Evolutionary conservation across 2,797 vertebrate species (phyloP).

Genomic region (Oceanodroma leucorhoa): DNA sequence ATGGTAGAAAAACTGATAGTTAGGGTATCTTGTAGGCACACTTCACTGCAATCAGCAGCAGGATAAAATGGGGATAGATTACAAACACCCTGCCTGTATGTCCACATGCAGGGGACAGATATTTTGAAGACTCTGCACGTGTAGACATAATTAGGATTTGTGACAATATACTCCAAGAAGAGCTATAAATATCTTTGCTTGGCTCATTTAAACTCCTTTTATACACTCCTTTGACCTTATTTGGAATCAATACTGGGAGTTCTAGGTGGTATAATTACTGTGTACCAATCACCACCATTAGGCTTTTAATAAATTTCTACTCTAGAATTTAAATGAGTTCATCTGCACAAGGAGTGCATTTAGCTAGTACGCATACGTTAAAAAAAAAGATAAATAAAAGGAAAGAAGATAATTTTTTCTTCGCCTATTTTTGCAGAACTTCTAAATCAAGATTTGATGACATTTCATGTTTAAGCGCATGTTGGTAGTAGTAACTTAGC

Average conservation of each 20-base stretch:
- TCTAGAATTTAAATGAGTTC: not conserved
- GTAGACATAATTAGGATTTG: not conserved
- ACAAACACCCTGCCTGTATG: not conserved
- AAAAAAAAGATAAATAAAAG: not conserved
- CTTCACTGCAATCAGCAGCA: not conserved
- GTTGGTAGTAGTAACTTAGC: not conserved
- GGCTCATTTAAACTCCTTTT: not conserved
- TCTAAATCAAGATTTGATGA: not conserved
- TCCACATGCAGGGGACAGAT: not conserved
- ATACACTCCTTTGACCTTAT: not conserved
- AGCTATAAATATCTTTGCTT: not conserved
- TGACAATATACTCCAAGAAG: not conserved
- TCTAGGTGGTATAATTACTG: not conserved
- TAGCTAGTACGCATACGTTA: not conserved
- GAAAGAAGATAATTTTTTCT: not conserved
- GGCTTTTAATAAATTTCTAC: not conserved
- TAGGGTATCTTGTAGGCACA: not conserved
- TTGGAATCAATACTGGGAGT: not conserved
- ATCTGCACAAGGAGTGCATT: not conserved
- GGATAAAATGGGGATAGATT: not conserved
- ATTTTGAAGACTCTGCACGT: not conserved
- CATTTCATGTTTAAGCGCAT: not conserved
- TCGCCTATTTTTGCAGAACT: not conserved
- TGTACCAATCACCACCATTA: not conserved
- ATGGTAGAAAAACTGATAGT: not conserved